These are phyloP conservation scores for Emydoidea blandingii DNA, from an alignment of 2,797 vertebrate species.

Conservation along the genomic window DNA sequence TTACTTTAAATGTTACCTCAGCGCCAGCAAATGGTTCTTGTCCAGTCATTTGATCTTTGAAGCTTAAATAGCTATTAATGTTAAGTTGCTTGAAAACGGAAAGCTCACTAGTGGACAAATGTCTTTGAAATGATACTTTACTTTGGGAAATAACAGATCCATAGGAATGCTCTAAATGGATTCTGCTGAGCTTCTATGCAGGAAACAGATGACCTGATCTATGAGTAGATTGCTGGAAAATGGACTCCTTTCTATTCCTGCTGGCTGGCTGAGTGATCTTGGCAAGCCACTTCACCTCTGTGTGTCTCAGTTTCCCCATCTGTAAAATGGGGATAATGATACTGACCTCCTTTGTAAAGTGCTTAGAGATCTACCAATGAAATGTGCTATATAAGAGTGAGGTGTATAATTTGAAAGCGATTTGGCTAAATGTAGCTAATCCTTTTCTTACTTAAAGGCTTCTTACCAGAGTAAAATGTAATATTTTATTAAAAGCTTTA, in stretches of 20 bases:
- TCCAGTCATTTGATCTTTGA: constrained; percentile 54
- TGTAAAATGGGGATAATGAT: neutral
- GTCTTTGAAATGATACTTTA: constrained; percentile 5
- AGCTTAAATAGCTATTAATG: constrained; percentile 62
- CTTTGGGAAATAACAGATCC: neutral
- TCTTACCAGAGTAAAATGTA: neutral
- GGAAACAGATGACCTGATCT: constrained; percentile 13
- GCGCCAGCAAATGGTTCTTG: constrained; percentile 54
- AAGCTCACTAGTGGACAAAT: neutral
- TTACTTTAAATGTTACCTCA: constrained; percentile 26
- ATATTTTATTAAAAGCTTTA: neutral
- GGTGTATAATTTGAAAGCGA: neutral
- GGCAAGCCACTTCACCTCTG: neutral
- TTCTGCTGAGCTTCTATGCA: neutral
- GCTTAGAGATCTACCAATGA: neutral
- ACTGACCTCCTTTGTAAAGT: neutral
- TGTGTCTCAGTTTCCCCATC: neutral
- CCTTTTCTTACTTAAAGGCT: neutral
- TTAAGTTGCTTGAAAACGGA: constrained; percentile 52
- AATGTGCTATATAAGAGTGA: neutral
- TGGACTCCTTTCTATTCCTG: constrained; percentile 11
- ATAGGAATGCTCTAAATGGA: constrained; percentile 31
- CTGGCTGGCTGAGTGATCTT: neutral
- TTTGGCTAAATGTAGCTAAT: neutral
- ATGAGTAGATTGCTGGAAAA: constrained; percentile 49